Evolutionary conservation across 2,113 vertebrate genomes (phyloP).

Genomic region (Prunella himalayana): DNA sequence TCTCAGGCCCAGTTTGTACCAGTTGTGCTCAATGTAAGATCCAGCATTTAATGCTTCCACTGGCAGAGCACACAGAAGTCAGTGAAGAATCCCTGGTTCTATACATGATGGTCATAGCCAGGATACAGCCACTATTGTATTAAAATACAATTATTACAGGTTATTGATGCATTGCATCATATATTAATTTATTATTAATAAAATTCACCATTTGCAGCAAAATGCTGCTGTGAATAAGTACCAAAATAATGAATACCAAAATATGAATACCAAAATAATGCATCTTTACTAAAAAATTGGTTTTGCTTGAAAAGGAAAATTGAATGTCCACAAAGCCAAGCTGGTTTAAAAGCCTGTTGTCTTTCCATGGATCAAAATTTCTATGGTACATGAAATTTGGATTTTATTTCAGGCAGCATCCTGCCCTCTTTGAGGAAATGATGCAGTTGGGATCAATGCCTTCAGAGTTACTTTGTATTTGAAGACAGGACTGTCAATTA

Average conservation of each 20-base stretch:
- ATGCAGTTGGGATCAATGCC: background rate
- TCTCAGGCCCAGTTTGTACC: background rate
- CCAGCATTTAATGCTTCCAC: background rate
- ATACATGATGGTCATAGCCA: background rate
- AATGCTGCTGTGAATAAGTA: background rate
- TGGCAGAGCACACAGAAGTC: background rate
- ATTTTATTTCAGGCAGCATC: background rate
- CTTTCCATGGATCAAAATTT: background rate
- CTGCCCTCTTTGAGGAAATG: background rate
- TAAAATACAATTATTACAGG: background rate
- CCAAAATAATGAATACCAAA: background rate
- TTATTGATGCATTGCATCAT: too few species aligned
- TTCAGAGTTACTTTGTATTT: background rate
- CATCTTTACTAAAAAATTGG: background rate
- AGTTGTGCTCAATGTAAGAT: background rate
- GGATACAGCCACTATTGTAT: background rate
- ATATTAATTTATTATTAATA: too few species aligned
- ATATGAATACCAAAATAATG: background rate
- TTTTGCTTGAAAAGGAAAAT: background rate
- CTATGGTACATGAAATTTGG: background rate
- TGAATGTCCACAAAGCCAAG: background rate
- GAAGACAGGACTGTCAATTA: background rate
- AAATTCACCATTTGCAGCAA: background rate
- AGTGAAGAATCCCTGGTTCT: background rate
- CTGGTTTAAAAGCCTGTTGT: background rate